Evolutionary conservation across 2,113 vertebrate species (phyloP), one percentile per base, ranked within the genome.

Genomic region (Sprattus sprattus): DNA sequence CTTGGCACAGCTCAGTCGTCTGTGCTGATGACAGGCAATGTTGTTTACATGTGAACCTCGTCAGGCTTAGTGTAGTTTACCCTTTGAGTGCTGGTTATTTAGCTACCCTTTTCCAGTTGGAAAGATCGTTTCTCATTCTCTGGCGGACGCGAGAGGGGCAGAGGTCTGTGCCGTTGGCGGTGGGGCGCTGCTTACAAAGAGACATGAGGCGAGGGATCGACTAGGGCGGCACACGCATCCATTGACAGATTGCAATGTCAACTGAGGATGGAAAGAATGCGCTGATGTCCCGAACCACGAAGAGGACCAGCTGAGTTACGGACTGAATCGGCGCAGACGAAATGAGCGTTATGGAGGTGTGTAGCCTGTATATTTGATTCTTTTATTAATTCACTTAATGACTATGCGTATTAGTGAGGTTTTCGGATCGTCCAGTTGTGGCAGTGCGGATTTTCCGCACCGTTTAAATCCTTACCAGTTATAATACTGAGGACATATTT

Each of bases 321-420:
- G 39, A 78, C 85, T 82, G 39, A 80, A 87, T 45, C 46, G 67
- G 52, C 47, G 52, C 46, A 49, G 8, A 52, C 88, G 28, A 64
- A 5, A 88, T 84, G 87, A 92, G 80, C 80, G 86, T 86, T 82
- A 88, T 85, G 1, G 88, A 93, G 92, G 92, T 90, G 91, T 87
- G 89, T 88, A 83, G 16, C 44, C n/a, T 32, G 22, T 64, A 2
- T 32, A 78, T 78, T 39, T 78, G 28, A 39, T 32, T 15, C n/a
- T 78, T 39, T 78, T 13, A 0, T 78, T 78, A 2, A 78, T 78
- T 78, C 28, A 11, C 6, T 28, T 13, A 44, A 18, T 39, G 44
- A 39, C 28, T 44, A 39, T 16, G 13, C 11, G 15, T 15, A 15
- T 39, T 11, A 64, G 20, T 78, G 28, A 15, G 9, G 28, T 39